A percentile compares a stretch with the other conserved stretches of the same genome.
Conservation (phyloP, 1,140 invertebrate species). For the Anastatus disparis region DNA sequence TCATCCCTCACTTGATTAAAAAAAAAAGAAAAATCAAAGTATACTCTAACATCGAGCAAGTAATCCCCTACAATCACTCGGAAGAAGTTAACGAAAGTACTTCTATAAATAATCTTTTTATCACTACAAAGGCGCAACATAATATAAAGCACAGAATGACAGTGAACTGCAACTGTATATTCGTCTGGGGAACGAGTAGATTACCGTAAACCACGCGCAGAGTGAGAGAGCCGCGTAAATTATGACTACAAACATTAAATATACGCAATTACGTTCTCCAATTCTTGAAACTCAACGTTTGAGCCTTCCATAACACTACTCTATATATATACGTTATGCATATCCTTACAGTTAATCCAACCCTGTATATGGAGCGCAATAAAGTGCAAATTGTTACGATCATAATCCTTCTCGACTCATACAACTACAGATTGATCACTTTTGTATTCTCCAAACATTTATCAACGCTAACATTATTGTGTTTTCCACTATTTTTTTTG, state of each 20-base stretch:
- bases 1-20: no score
- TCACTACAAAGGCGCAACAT: not conserved
- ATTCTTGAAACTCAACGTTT: not conserved
- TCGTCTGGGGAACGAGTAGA: constrained; percentile 3
- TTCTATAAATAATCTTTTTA: not conserved
- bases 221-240: constrained; percentile 42
- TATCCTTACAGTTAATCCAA: constrained; percentile 42
- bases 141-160: no score
- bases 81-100: not conserved
- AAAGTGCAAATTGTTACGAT: constrained; percentile 55
- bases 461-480: no score
- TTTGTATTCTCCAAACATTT: no score
- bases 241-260: constrained; percentile 12
- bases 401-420: constrained; percentile 49
- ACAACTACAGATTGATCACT: constrained; percentile 53
- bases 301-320: no score
- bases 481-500: no score
- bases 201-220: not conserved
- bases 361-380: constrained; percentile 46
- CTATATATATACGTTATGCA: no score
- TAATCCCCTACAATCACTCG: no score
- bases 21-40: no score
- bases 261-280: constrained; percentile 19
- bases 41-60: no score
- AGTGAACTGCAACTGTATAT: no score